phyloP scores from a whole-genome alignment of 2,888 invertebrate genomes.

The Hirtodrosophila trivittata region DNA sequence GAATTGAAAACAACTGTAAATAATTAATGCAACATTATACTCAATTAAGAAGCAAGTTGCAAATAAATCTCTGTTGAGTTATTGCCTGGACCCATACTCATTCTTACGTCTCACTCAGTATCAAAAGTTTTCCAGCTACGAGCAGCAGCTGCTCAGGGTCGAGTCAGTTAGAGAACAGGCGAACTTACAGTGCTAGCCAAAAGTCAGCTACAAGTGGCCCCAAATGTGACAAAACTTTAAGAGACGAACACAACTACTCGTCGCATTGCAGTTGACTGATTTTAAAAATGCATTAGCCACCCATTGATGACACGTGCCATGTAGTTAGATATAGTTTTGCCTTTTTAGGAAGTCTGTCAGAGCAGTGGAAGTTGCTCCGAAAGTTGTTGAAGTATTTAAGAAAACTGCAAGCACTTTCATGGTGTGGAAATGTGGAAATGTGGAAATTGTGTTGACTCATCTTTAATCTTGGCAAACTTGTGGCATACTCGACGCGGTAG shows the following conservation, averaged over 20 bases:
- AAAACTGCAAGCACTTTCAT: too few species aligned
- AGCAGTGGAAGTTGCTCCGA: too few species aligned
- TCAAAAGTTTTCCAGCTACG: constrained; percentile 60
- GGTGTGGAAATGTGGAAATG: too few species aligned
- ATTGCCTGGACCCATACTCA: constrained; percentile 31
- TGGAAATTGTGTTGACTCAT: too few species aligned
- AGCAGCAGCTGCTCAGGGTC: constrained; percentile 45
- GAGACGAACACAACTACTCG: not conserved
- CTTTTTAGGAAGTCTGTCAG: too few species aligned
- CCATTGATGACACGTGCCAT: too few species aligned
- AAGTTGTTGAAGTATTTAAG: too few species aligned
- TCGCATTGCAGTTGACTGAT: constrained; percentile 5
- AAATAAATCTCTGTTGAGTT: constrained; percentile 54
- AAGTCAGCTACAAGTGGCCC: constrained; percentile 26
- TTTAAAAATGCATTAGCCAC: constrained; percentile 22
- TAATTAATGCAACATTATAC: constrained; percentile 76
- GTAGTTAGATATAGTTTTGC: too few species aligned
- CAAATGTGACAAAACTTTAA: constrained; percentile 20
- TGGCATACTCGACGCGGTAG: constrained; percentile 18
- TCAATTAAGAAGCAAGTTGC: constrained; percentile 70
- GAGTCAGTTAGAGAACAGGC: not conserved
- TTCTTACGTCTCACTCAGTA: constrained; percentile 2
- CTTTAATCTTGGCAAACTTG: constrained; percentile 11
- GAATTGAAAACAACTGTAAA: constrained; percentile 76
- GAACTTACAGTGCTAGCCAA: constrained; percentile 6